Conservation (phyloP, 1,140 invertebrate species). For the Cydia splendana region DNA sequence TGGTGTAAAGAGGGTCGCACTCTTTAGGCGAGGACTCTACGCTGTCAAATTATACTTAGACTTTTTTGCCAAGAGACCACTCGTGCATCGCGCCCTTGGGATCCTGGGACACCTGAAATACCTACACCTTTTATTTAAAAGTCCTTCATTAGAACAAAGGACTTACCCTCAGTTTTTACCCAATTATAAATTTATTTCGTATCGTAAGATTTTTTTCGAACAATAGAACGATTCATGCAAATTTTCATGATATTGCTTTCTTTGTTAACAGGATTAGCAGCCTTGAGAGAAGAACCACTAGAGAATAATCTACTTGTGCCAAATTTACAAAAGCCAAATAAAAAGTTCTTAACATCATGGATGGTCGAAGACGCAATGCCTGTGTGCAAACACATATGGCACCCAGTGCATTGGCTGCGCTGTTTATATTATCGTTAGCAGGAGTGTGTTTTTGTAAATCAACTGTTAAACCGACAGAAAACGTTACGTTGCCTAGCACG, state of each 20-base stretch:
- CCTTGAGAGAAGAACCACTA: neutral
- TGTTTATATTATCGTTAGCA: constrained; percentile 51
- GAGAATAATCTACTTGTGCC: constrained; percentile 12
- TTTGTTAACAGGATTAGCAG: neutral
- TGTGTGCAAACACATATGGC: constrained; percentile 27
- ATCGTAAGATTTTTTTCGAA: neutral
- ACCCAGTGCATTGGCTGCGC: constrained; percentile 41
- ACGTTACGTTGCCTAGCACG: constrained; percentile 46
- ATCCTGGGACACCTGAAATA: constrained; percentile 38
- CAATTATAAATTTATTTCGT: neutral
- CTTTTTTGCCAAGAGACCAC: constrained; percentile 55
- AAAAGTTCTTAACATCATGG: constrained; percentile 22
- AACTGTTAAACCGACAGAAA: constrained; percentile 44
- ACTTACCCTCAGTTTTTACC: neutral
- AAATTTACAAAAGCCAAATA: constrained; percentile 19
- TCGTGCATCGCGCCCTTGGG: constrained; percentile 45
- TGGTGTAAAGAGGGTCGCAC: constrained; percentile 64
- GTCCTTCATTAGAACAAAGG: constrained; percentile 29
- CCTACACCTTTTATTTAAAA: constrained; percentile 30
- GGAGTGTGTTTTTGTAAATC: constrained; percentile 45
- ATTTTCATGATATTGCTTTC: constrained; percentile 3
- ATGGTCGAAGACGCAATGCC: constrained; percentile 30
- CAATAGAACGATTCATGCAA: neutral
- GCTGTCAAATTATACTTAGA: constrained; percentile 64
- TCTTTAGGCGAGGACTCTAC: constrained; percentile 51